Evolutionary conservation across 1,140 invertebrate species (phyloP), one percentile per base, ranked within the genome.

Genomic region (Melitaea cinxia): DNA sequence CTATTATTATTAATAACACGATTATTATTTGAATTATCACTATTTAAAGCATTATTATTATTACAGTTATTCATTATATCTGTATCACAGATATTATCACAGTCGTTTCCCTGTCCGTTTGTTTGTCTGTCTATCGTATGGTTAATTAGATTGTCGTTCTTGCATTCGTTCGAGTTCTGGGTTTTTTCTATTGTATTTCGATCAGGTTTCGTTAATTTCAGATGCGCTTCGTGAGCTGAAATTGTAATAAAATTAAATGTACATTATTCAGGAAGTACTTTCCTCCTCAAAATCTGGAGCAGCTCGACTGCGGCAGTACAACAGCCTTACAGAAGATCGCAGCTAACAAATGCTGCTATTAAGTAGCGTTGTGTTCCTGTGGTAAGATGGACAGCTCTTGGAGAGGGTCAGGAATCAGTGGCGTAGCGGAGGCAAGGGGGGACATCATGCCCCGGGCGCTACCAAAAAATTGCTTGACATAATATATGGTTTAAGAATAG

Each of bases 191-290:
- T 33, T 28, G 0, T 52, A 23, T 10, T 65, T 67, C 50, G 24
- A n/a, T 70, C 7, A 19, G 24, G 2, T 55, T 62, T 47, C 69
- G 54, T 42, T 15, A 72, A 14, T 68, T 78, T 78, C 47, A 67
- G 42, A 58, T 78, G 63, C 0, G 79, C 81, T 69, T 85, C 81
- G 49, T 83, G 83, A 7, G 81, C 83, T 85, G 77, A 45, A 84
- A 83, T 52, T 23, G 21, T 12, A 45, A 26, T 35, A 55, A 37
- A n/a, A 14, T 37, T 37, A 10, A 2, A 3, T 35, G 7, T 10
- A 2, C 7, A 2, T 10, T 35, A 10, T 35, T 2, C 4, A 28
- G 26, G 4, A 5, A 28, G 9, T n/a, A n/a, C n/a, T n/a, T n/a
- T n/a, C n/a, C n/a, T n/a, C n/a, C n/a, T n/a, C n/a, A n/a, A n/a